Evolutionary conservation across 2,888 invertebrate species (phyloP).

Genomic region (Sinhomidia bicolor): DNA sequence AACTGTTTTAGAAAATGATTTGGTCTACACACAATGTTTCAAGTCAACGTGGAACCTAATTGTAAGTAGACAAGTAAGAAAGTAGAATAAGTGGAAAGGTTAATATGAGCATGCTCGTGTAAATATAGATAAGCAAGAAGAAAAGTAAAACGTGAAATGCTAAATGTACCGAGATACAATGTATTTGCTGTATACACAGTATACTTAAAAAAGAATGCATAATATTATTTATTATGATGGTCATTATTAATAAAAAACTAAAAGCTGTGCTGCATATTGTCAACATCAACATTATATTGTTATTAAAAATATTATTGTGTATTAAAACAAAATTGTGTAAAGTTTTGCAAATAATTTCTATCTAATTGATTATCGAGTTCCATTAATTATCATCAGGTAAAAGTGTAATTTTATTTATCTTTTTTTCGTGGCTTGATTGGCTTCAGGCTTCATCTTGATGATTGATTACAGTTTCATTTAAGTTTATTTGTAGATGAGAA

Average conservation of each 20-base stretch:
- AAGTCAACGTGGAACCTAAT: background rate
- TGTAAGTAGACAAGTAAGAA: background rate
- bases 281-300: constrained; percentile 13
- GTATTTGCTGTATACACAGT: constrained; percentile 64
- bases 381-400: background rate
- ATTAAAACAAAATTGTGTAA: constrained; percentile 21
- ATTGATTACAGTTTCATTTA: background rate
- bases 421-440: background rate
- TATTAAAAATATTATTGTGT: constrained; percentile 28
- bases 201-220: background rate
- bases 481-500: background rate
- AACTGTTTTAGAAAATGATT: constrained; percentile 9
- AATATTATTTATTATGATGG: background rate
- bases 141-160: background rate
- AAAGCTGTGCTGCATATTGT: constrained; percentile 27
- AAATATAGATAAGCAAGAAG: constrained; percentile 18
- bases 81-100: background rate
- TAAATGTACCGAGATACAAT: constrained; percentile 57
- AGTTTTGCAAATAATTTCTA: no score
- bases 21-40: background rate
- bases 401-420: background rate
- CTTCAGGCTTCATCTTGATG: no score
- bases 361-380: background rate
- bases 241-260: background rate
- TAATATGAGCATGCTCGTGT: constrained; percentile 14